A percentile compares a stretch with the other conserved stretches of the same genome.
Conservation (phyloP, 1,140 invertebrate genomes). For the Drosophila tristis region DNA sequence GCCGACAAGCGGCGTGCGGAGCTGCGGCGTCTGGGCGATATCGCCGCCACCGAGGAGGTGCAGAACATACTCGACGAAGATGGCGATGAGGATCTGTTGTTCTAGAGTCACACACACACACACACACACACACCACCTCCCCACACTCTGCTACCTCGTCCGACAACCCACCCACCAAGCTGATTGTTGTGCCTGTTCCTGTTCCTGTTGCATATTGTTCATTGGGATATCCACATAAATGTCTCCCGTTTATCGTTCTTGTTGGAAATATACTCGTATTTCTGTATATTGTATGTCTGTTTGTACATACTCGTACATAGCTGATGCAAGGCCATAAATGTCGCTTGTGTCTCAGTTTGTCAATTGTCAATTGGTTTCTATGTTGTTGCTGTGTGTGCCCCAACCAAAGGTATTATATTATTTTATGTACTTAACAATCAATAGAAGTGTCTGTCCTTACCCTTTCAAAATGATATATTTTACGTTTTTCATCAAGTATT, state of each 20-base stretch:
- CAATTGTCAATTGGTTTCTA: too few relatives aligned
- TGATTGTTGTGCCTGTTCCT: conserved; percentile 19
- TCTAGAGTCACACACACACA: conserved; percentile 86
- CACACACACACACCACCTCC: neutral
- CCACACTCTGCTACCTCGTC: conserved; percentile 53
- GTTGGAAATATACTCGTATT: conserved; percentile 41
- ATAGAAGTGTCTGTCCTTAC: too few relatives aligned
- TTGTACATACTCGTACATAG: conserved; percentile 5
- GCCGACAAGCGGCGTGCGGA: conserved; percentile 86
- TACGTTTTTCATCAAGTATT: too few relatives aligned
- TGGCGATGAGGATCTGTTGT: conserved; percentile 96
- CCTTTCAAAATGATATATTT: too few relatives aligned
- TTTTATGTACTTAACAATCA: too few relatives aligned
- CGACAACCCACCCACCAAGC: too few relatives aligned
- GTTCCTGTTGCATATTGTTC: conserved; percentile 28
- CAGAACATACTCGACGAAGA: conserved; percentile 93
- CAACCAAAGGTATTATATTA: too few relatives aligned
- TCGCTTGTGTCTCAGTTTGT: too few relatives aligned
- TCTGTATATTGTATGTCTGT: conserved; percentile 13
- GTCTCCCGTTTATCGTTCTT: conserved; percentile 21
- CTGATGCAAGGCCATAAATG: too few relatives aligned
- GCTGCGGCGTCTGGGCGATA: conserved; percentile 85
- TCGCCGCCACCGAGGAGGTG: conserved; percentile 81
- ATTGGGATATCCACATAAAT: conserved; percentile 36
- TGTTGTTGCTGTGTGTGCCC: too few relatives aligned